Evolutionary conservation across 2,888 invertebrate species (phyloP).

Genomic region (Octonoba sinensis): DNA sequence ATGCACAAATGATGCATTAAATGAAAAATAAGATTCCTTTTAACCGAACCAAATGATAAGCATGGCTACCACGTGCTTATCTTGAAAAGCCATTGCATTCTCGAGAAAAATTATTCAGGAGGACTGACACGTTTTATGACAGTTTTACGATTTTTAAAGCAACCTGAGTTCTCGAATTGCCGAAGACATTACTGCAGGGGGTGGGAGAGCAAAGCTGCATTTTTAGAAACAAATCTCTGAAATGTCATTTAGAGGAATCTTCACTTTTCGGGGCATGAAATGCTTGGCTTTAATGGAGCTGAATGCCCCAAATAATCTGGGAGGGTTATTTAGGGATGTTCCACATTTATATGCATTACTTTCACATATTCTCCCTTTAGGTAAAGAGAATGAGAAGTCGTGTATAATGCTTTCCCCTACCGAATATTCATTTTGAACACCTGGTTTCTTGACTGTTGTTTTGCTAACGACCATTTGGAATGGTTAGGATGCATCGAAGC

Average conservation of each 20-base stretch:
- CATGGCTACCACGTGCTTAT: too few species aligned
- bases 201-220: constrained; percentile 14
- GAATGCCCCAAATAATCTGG: constrained; percentile 57
- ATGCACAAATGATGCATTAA: too few species aligned
- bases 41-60: too few species aligned
- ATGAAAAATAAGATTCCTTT: too few species aligned
- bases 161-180: constrained; percentile 35
- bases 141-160: constrained; percentile 55
- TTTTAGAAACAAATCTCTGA: constrained; percentile 42
- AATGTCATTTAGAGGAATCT: constrained; percentile 48
- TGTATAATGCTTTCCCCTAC: not conserved
- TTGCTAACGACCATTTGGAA: constrained; percentile 29
- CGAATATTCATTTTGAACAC: constrained; percentile 32
- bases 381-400: not conserved
- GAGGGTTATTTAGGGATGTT: constrained; percentile 53
- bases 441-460: constrained; percentile 26
- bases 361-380: constrained; percentile 28
- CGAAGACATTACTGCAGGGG: constrained; percentile 29
- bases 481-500: not conserved
- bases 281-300: constrained; percentile 43
- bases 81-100: too few species aligned
- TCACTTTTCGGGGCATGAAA: not conserved
- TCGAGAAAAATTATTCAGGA: constrained; percentile 39
- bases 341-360: constrained; percentile 52
- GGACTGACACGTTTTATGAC: constrained; percentile 54